A percentile compares a stretch with the other conserved stretches of the same genome.
These are phyloP conservation scores for Drosophila rellima DNA, from an alignment of 2,888 invertebrate genomes.

Conservation along the genomic window DNA sequence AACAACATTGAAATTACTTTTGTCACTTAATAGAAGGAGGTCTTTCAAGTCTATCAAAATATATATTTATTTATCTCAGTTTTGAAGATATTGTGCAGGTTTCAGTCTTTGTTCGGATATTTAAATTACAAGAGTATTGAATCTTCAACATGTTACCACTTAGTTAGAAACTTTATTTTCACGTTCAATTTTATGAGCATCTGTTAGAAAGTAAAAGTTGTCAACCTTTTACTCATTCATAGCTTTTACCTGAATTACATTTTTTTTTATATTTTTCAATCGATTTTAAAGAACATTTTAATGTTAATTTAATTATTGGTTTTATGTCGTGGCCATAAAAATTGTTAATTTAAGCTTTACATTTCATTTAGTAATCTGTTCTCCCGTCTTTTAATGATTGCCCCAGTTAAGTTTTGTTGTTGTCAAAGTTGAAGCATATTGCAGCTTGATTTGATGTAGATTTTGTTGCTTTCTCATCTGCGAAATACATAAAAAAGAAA, in stretches of 20 bases:
- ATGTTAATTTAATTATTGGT: conserved; percentile 21
- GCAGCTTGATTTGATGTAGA: conserved; percentile 6
- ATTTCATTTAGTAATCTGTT: conserved; percentile 3
- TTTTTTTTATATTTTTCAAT: conserved; percentile 13
- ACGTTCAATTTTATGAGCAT: conserved; percentile 27
- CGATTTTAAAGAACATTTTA: conserved; percentile 28
- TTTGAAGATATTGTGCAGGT: no score
- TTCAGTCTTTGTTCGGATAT: background rate
- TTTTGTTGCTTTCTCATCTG: conserved; percentile 39
- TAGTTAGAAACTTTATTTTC: conserved; percentile 12
- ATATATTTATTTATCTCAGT: no score
- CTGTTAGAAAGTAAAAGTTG: conserved; percentile 45
- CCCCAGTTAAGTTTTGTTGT: conserved; percentile 15
- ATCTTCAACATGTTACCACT: background rate
- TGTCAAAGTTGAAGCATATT: conserved; percentile 25
- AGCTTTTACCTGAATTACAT: conserved; percentile 5
- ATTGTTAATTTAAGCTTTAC: conserved; percentile 4
- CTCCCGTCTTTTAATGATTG: background rate
- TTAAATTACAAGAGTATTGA: background rate
- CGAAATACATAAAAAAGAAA: conserved; percentile 37
- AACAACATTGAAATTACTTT: no score
- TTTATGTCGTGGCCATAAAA: conserved; percentile 14
- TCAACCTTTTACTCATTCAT: conserved; percentile 4
- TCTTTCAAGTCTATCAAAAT: no score
- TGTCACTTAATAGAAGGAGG: no score